Base-by-base conservation (phyloP, 1,140 invertebrate species). In the Conus ventricosus region DNA sequence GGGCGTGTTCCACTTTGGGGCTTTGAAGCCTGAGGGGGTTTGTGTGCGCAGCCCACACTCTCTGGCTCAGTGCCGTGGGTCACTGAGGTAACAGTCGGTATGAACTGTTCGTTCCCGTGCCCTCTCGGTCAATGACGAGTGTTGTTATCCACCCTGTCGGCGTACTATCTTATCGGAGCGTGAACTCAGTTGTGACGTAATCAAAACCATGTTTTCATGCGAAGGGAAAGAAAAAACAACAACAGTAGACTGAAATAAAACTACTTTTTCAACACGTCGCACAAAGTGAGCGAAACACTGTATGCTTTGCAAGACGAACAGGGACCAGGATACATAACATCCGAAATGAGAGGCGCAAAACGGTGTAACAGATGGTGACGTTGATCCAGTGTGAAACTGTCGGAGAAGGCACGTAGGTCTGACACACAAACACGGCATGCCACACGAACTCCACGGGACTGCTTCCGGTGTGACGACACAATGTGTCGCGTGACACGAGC, bases 381-480 rank as follows among this genome's bases (percentile, higher is more conserved):
- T 0, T 81, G 80, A 5, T 20, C 7, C 13, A 5, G 23, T 71
- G 67, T 71, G 23, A 71, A 71, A 71, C 15, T n/a, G 11, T 71
- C 13, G 67, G 67, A 23, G 20, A 71, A 71, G 67, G 67, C 67
- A 71, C 20, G 67, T 71, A 71, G 39, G 39, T 23, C 81, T 11
- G 81, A 83, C 82, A 84, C 54, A 10, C 7, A 23, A 60, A 84
- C 82, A 84, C 82, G 17, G 55, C 57, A 63, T 63, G 82, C 82
- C 55, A 63, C 55, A 84, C 55, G 55, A 39, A 67, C 55, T 27
- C 57, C n/a, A 84, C 55, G 55, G 11, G 23, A 39, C 27, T 67
- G 51, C 82, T 84, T 84, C 82, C 82, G 82, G 82, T 84, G 82
- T 54, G n/a, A 63, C 25, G 55, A 84, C 82, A 83, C 53, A 67